Evolutionary conservation across 2,888 invertebrate species (phyloP), one percentile per base, ranked within the genome.

Genomic region (Tipula vernalis): DNA sequence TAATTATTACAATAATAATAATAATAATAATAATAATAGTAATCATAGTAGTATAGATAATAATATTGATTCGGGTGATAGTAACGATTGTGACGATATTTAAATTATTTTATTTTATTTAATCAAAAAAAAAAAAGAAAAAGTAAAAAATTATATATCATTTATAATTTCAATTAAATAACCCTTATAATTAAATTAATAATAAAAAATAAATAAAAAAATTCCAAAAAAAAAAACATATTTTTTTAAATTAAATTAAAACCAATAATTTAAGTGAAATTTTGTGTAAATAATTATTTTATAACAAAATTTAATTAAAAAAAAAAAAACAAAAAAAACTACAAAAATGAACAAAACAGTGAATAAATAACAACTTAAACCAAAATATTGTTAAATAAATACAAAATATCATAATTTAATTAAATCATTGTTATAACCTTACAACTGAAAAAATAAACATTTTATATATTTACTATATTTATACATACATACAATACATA

Each of bases 51-150:
- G 87, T 87, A 87, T 87, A 71, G 71, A 71, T 41, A 84, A 84
- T 41, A 84, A 86, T 87, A 36, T 57, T 87, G 86, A 47, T 86
- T 87, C 87, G 18, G 87, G 85, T 87, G 87, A 87, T 47, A 87
- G 87, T 86, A 87, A 87, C 87, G 87, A 87, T 85, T 88, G 88
- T 87, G 87, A 87, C 36, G 87, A 87, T 87, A 87, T 87, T 47
- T 87, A 88, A 86, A 88, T 28, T 1, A 28, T 88, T 86, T 88
- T 87, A 88, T 51, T 87, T 44, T 44, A 86, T 28, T 51, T 83
- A 86, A 36, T 6, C n/a, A 86, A 86, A 57, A 86, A 36, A 51
- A 57, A 86, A 15, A n/a, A 86, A n/a, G n/a, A 36, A 39, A 39
- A 39, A 28, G 28, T 28, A 39, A 39, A 36, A 83, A 83, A 83